Conservation (phyloP, 2,888 invertebrate species). For the Cactoblastis cactorum region DNA sequence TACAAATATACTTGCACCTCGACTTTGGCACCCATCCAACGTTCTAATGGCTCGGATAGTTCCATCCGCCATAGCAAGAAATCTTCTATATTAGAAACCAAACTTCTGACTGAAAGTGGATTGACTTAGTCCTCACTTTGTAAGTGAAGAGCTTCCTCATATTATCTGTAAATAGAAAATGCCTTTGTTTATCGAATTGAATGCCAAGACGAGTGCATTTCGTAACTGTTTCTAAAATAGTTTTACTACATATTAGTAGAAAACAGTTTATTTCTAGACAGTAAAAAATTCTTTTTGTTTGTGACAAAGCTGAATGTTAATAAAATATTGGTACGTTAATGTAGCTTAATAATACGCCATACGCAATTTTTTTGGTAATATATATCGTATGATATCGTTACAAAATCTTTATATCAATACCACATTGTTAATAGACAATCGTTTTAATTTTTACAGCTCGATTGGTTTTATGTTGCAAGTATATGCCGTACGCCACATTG, state of each 20-base stretch:
- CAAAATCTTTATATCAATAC: constrained; percentile 32
- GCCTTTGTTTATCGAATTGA: constrained; percentile 33
- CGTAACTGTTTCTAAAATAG: not conserved
- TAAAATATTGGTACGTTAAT: too few relatives aligned
- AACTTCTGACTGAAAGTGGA: constrained; percentile 58
- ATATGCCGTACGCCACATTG: too few relatives aligned
- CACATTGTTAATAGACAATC: constrained; percentile 30
- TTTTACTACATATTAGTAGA: constrained; percentile 15
- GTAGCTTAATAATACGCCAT: too few relatives aligned
- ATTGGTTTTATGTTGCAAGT: not conserved
- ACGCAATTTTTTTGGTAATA: too few relatives aligned
- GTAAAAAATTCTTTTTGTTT: not conserved
- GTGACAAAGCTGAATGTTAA: too few relatives aligned
- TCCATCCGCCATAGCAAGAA: constrained; percentile 66
- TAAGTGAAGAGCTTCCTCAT: constrained; percentile 18
- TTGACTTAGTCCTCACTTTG: constrained; percentile 51
- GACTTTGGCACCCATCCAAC: constrained; percentile 60
- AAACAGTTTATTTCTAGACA: not conserved
- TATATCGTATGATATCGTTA: constrained; percentile 18
- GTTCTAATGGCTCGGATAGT: constrained; percentile 69
- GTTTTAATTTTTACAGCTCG: constrained; percentile 22
- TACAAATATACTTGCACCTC: constrained; percentile 72
- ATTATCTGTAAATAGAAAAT: constrained; percentile 7
- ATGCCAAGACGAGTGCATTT: constrained; percentile 31
- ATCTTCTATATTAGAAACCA: constrained; percentile 65